Base-by-base conservation (phyloP, 2,113 vertebrate species). In the Piprites chloris region DNA sequence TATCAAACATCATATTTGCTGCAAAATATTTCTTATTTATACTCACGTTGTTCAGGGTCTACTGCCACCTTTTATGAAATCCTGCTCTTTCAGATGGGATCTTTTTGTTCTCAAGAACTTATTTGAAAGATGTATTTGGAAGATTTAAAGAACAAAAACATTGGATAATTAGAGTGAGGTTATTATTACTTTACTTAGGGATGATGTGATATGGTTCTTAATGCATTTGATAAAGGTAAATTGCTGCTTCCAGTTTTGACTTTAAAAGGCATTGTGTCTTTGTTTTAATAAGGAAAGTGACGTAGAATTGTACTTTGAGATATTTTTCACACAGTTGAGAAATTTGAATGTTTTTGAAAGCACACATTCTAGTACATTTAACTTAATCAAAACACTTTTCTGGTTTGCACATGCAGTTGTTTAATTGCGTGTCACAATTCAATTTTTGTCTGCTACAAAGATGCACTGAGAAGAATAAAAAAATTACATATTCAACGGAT, bases 401-500 rank as follows among this genome's bases (percentile, higher is more conserved):
- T 55, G 3, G 1, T 46, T 85, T 46, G 3, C 8, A 50, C 11
- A 9, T 63, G 12, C 19, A 55, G 7, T 33, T 77, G 2, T 3
- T 46, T 58, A 71, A 42, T 26, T 63, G 1, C 50, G 22, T 55
- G 5, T 4, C 17, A 27, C 0, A 2, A 8, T 58, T 87, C 44
- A 5, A 14, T 87, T 78, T 90, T 9, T 71, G 8, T 55, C 6
- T 67, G 17, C 6, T 67, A 27, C 21, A 12, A 4, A 39, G 26
- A 28, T 59, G 6, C 5, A 32, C 14, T 35, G 6, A 3, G 3
- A 37, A 75, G 6, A 39, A 66, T 35, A 37, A 39, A 44, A 37
- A 39, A 32, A 28, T 2, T 0, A 1, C 3, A 8, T 21, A 63
- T 41, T 72, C 12, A 28, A 44, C n/a, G 3, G 8, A 42, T 86